phyloP scores from a whole-genome alignment of 1,140 invertebrate genomes.

The Centruroides sculpturatus region DNA sequence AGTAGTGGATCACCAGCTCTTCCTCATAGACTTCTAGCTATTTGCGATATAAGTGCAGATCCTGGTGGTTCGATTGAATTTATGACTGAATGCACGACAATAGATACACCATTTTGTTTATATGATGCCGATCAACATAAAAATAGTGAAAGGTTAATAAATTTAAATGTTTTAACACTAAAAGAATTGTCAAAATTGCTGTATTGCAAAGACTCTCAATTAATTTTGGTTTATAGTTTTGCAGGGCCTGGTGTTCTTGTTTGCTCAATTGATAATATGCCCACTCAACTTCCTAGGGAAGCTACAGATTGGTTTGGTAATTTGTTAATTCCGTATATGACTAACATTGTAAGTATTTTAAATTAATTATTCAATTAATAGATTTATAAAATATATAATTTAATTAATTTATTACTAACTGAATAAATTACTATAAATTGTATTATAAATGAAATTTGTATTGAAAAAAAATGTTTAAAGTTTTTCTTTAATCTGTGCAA shows the following conservation, averaged over 20 bases:
- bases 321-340: conserved; percentile 70
- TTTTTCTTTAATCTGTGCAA: no score
- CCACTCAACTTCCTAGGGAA: conserved; percentile 92
- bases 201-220: neutral
- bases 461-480: no score
- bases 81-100: conserved; percentile 99
- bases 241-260: conserved; percentile 92
- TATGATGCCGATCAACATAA: conserved; percentile 98
- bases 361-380: neutral
- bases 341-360: conserved; percentile 51
- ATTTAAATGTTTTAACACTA: no score
- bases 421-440: no score
- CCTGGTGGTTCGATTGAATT: conserved; percentile 98
- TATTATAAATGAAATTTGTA: no score
- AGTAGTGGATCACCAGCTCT: conserved; percentile 59
- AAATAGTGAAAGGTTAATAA: conserved; percentile 66
- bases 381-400: neutral
- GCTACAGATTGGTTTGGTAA: conserved; percentile 96
- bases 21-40: conserved; percentile 61
- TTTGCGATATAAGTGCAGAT: conserved; percentile 98
- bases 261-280: conserved; percentile 99
- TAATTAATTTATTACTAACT: neutral
- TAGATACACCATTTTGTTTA: conserved; percentile 95
- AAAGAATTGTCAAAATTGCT: no score
- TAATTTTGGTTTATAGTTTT: conserved; percentile 44